Evolutionary conservation across 1,140 invertebrate species (phyloP).

Genomic region (Drosophila mojavensis): DNA sequence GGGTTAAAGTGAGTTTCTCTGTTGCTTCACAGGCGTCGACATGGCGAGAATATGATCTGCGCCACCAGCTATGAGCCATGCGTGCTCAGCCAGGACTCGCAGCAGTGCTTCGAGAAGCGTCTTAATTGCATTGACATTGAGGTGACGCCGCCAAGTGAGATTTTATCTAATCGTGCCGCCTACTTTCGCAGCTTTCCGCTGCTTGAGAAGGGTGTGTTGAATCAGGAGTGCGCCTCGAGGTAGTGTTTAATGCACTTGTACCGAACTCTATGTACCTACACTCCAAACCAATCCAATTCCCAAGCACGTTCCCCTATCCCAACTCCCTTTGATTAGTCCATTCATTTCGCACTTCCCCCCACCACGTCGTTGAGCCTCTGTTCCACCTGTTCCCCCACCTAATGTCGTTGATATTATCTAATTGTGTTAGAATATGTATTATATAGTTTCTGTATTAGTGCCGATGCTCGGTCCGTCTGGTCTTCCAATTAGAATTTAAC

Average conservation of each 20-base stretch:
- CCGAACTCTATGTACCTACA: conserved; percentile 12
- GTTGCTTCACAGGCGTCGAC: conserved; percentile 75
- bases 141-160: conserved; percentile 90
- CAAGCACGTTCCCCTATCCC: neutral
- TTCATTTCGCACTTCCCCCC: conserved; percentile 11
- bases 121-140: conserved; percentile 91
- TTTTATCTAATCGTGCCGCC: conserved; percentile 88
- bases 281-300: neutral
- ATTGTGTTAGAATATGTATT: conserved; percentile 31
- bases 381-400: neutral
- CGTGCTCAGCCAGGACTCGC: conserved; percentile 89
- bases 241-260: conserved; percentile 67
- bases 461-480: conserved; percentile 27
- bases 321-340: conserved; percentile 6
- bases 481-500: conserved; percentile 3
- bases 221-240: conserved; percentile 89
- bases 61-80: conserved; percentile 92
- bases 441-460: conserved; percentile 29
- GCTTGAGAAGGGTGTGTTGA: conserved; percentile 90
- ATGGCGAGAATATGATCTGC: conserved; percentile 90
- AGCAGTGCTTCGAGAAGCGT: conserved; percentile 89
- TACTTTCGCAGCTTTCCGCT: conserved; percentile 92
- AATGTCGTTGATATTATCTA: conserved; percentile 25
- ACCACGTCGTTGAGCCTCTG: neutral
- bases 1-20: neutral